These are phyloP conservation scores for Ferdinandea cuprea DNA, from an alignment of 2,888 invertebrate genomes.

Conservation along the genomic window DNA sequence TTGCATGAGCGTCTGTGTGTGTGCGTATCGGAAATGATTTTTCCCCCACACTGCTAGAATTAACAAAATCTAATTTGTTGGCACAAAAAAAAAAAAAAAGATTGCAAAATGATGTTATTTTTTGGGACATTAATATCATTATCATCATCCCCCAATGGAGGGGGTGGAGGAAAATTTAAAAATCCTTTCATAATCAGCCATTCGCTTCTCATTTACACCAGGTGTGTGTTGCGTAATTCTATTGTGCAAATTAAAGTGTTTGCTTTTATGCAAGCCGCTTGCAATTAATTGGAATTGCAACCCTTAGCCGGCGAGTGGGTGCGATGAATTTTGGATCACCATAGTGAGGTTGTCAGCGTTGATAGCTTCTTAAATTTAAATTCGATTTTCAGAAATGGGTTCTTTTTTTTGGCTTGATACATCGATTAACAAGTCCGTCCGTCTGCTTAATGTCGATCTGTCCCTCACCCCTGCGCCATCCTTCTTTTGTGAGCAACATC, in stretches of 20 bases:
- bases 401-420: background rate
- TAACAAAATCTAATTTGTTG: constrained; percentile 72
- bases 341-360: background rate
- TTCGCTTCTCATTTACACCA: constrained; percentile 4
- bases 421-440: constrained; percentile 19
- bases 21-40: constrained; percentile 66
- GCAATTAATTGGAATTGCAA: constrained; percentile 26
- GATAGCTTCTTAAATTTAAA: constrained; percentile 2
- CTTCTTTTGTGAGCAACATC: constrained; percentile 33
- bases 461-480: constrained; percentile 15
- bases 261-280: background rate
- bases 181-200: background rate
- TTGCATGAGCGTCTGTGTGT: constrained; percentile 44
- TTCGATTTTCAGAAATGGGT: background rate
- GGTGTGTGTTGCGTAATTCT: constrained; percentile 57
- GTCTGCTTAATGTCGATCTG: constrained; percentile 35
- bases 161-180: background rate
- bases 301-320: constrained; percentile 32
- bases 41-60: constrained; percentile 58
- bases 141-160: background rate
- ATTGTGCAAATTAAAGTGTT: constrained; percentile 39
- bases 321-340: constrained; percentile 16
- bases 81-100: constrained; percentile 23
- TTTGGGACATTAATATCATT: constrained; percentile 1
- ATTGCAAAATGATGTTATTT: constrained; percentile 5